phyloP scores from a whole-genome alignment of 1,140 invertebrate genomes.

The Papilio xuthus region DNA sequence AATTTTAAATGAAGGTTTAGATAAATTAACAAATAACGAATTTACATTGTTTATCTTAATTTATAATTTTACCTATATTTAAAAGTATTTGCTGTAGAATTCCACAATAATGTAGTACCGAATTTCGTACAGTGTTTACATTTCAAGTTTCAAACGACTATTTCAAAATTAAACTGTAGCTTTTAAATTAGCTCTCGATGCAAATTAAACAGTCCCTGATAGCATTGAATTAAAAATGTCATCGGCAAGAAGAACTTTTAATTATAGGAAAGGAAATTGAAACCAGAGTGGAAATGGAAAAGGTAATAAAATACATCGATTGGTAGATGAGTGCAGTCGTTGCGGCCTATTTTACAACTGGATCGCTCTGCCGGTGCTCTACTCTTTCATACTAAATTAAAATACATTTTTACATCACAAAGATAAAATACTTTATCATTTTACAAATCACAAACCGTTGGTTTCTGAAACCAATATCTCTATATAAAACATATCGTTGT shows the following conservation, averaged over 20 bases:
- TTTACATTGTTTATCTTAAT: too few species aligned
- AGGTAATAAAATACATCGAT: slow-evolving; percentile 39
- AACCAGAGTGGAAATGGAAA: slow-evolving; percentile 38
- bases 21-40: too few species aligned
- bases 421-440: background rate
- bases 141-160: background rate
- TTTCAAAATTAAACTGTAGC: background rate
- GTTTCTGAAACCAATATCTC: too few species aligned
- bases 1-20: too few species aligned
- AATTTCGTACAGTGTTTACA: too few species aligned
- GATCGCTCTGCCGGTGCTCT: slow-evolving; percentile 27
- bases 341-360: slow-evolving; percentile 36
- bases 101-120: too few species aligned
- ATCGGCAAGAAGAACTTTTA: slow-evolving; percentile 33
- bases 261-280: slow-evolving; percentile 38
- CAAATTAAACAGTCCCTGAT: slow-evolving; percentile 14
- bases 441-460: too few species aligned
- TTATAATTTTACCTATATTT: too few species aligned
- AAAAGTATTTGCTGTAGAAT: too few species aligned
- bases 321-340: slow-evolving; percentile 33
- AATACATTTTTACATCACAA: background rate
- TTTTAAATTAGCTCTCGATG: background rate
- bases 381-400: slow-evolving; percentile 10
- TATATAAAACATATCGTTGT: too few species aligned
- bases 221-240: slow-evolving; percentile 34